Conservation (phyloP, 2,113 vertebrate genomes). For the Chlamydotis undulata region DNA sequence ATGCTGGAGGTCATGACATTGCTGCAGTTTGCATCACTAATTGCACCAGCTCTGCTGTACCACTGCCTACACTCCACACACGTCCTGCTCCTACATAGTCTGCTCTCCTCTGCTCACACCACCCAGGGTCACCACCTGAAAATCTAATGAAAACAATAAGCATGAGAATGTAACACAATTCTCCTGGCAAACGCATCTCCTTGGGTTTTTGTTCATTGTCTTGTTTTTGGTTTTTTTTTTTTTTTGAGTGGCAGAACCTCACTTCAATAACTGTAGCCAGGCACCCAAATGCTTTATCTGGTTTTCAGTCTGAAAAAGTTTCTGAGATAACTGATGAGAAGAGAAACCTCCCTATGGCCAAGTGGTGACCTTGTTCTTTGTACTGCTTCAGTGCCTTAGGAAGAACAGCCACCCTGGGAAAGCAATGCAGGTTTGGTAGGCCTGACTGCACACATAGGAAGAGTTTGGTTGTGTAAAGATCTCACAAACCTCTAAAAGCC, state of each 20-base stretch:
- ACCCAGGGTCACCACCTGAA: background rate
- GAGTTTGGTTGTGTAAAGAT: background rate
- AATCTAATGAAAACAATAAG: background rate
- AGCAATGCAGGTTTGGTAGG: background rate
- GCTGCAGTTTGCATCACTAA: background rate
- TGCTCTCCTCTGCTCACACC: background rate
- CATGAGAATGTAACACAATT: background rate
- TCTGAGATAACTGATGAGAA: background rate
- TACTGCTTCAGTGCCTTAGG: background rate
- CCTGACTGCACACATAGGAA: background rate
- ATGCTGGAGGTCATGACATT: background rate
- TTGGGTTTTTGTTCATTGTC: background rate
- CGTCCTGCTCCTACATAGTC: accelerated
- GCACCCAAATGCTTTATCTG: background rate
- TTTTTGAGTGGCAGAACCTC: background rate
- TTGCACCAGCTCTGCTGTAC: background rate
- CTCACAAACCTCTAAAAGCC: background rate
- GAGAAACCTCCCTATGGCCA: background rate
- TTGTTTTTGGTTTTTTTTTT: no score
- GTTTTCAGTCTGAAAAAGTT: background rate
- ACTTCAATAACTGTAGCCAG: background rate
- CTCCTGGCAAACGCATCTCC: background rate
- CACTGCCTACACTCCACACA: no score
- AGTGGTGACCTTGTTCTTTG: background rate
- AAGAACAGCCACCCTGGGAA: background rate